phyloP scores from a whole-genome alignment of 1,140 invertebrate species.

The Diabrotica undecimpunctata region DNA sequence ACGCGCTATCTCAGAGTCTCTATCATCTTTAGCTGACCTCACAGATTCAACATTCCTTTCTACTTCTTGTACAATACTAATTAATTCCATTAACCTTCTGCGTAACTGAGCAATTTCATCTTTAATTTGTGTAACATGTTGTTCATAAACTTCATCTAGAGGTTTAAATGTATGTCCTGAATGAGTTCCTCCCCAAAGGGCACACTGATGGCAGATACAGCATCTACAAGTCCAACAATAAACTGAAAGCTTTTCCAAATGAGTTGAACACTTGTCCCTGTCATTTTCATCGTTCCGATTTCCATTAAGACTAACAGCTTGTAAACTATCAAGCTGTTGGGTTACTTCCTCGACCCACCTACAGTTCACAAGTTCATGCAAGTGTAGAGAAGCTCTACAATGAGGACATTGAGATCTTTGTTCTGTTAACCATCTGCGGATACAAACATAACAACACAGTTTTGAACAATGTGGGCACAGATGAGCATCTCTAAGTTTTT shows the following conservation, averaged over 20 bases:
- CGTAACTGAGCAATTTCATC: slow-evolving; percentile 80
- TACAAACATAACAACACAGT: slow-evolving; percentile 87
- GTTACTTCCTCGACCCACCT: slow-evolving; percentile 94
- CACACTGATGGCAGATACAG: slow-evolving; percentile 93
- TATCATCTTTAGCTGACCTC: slow-evolving; percentile 83
- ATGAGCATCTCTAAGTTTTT: slow-evolving; percentile 88
- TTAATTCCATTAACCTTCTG: slow-evolving; percentile 73
- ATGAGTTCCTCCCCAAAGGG: slow-evolving; percentile 87
- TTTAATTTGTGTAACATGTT: slow-evolving; percentile 81
- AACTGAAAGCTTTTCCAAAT: slow-evolving; percentile 85
- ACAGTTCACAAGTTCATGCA: slow-evolving; percentile 91
- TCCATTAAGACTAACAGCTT: slow-evolving; percentile 60
- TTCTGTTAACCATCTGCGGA: slow-evolving; percentile 87
- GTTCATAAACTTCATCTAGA: slow-evolving; percentile 85
- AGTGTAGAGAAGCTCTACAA: slow-evolving; percentile 81
- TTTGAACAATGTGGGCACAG: slow-evolving; percentile 93
- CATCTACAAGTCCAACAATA: slow-evolving; percentile 87
- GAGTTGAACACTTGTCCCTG: slow-evolving; percentile 73
- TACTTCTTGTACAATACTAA: slow-evolving; percentile 86
- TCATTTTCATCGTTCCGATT: slow-evolving; percentile 58
- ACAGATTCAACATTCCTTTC: slow-evolving; percentile 87
- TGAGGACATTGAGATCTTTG: slow-evolving; percentile 91
- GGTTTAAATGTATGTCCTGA: slow-evolving; percentile 89
- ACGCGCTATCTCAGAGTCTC: slow-evolving; percentile 86
- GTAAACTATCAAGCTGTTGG: slow-evolving; percentile 84